Evolutionary conservation across 2,888 invertebrate species (phyloP).

Genomic region (Cantharis flavilabris): DNA sequence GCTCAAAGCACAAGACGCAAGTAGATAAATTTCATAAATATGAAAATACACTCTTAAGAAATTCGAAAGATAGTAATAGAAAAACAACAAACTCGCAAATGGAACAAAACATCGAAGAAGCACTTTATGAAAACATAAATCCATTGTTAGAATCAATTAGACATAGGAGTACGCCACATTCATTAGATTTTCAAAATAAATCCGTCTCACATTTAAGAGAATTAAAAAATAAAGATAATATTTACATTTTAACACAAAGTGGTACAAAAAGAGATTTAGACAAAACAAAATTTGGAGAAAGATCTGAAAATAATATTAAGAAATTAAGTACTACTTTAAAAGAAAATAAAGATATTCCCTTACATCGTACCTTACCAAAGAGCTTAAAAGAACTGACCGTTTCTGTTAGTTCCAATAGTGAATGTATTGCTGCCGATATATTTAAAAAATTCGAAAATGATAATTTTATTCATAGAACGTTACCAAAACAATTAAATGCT

Average conservation of each 20-base stretch:
- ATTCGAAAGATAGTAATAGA: constrained; percentile 21
- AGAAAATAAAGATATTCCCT: constrained; percentile 30
- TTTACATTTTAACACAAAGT: constrained; percentile 8
- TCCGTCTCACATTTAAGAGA: constrained; percentile 10
- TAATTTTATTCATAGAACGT: constrained; percentile 22
- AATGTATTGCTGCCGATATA: constrained; percentile 26
- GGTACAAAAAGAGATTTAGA: constrained; percentile 5
- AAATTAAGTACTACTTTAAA: constrained; percentile 4
- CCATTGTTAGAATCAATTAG: constrained; percentile 17
- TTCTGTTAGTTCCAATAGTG: constrained; percentile 33
- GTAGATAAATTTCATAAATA: constrained; percentile 33
- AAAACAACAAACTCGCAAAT: constrained; percentile 20
- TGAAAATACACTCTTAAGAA: constrained; percentile 28
- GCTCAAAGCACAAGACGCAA: constrained; percentile 18
- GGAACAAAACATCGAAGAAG: constrained; percentile 16
- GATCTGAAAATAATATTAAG: constrained; percentile 21
- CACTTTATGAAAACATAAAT: constrained; percentile 22
- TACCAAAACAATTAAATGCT: constrained; percentile 27
- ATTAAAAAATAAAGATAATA: constrained; percentile 18
- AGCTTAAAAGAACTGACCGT: constrained; percentile 43
- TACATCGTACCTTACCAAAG: constrained; percentile 47
- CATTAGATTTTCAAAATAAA: constrained; percentile 26
- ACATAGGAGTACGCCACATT: constrained; percentile 28
- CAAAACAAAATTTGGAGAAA: constrained; percentile 11
- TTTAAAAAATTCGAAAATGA: constrained; percentile 26